Percentiles rank a stretch among this genome's conserved stretches.
Conservation (phyloP, 2,797 vertebrate species). For the Hemibagrus guttatus region DNA sequence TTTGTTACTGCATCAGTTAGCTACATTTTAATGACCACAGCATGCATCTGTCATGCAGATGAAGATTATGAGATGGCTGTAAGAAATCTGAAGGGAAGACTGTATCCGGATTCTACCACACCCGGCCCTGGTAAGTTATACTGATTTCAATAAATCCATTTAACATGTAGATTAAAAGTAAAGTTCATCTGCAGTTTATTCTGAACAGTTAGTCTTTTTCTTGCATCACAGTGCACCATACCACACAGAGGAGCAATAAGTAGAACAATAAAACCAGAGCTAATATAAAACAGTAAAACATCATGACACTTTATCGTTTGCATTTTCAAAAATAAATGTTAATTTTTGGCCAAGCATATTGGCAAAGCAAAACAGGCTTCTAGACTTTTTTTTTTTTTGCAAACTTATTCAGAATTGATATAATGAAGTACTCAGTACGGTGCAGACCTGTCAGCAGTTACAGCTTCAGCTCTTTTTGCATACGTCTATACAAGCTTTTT, state of each 20-base stretch:
- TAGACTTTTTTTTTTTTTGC: background rate
- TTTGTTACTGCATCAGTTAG: background rate
- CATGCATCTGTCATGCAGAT: slow-evolving; percentile 72
- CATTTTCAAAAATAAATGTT: background rate
- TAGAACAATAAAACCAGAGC: background rate
- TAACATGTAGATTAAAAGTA: background rate
- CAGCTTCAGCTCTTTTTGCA: background rate
- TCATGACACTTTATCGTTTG: background rate
- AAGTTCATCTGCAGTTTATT: background rate
- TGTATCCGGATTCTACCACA: slow-evolving; percentile 79
- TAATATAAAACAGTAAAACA: background rate
- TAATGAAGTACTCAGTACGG: too few species aligned
- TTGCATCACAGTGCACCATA: background rate
- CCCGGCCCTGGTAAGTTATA: slow-evolving; percentile 58
- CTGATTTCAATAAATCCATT: background rate
- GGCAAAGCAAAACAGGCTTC: background rate
- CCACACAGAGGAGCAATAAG: background rate
- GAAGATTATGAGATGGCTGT: slow-evolving; percentile 94
- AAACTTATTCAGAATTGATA: too few species aligned
- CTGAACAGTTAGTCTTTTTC: background rate
- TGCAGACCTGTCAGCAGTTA: background rate
- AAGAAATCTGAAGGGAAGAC: slow-evolving; percentile 86
- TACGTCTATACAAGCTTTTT: background rate
- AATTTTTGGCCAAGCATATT: background rate
- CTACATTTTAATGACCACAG: background rate